Conservation (phyloP, 2,797 vertebrate genomes). For the Manis pentadactyla region DNA sequence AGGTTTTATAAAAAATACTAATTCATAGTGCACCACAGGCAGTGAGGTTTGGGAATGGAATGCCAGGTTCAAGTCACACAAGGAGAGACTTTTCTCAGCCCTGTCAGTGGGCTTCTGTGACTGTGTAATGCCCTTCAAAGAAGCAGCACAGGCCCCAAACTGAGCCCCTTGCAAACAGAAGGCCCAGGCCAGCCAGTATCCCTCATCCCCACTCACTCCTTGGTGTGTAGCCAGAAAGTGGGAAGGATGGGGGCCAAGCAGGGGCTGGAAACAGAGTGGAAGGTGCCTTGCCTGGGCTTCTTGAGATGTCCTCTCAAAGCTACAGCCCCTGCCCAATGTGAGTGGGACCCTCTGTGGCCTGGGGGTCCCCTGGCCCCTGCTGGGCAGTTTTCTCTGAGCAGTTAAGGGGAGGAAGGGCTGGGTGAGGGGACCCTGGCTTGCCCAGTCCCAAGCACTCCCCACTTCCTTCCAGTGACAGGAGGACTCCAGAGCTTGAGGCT, state of each 20-base stretch:
- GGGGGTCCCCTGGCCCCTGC: accelerated
- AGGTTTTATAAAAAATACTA: conserved; percentile 76
- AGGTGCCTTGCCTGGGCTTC: background rate
- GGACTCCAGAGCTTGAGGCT: background rate
- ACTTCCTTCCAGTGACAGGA: background rate
- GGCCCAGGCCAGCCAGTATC: accelerated
- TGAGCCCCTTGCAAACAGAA: background rate
- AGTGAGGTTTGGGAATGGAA: background rate
- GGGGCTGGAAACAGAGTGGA: background rate
- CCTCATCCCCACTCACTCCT: background rate
- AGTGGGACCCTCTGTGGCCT: background rate
- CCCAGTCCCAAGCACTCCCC: background rate
- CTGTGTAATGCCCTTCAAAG: background rate
- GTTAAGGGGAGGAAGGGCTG: background rate
- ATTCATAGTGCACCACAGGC: conserved; percentile 58
- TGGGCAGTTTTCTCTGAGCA: background rate
- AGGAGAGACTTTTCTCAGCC: background rate
- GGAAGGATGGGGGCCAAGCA: background rate
- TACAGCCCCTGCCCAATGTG: accelerated
- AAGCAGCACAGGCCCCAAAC: background rate
- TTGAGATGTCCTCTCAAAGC: background rate
- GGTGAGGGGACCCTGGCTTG: background rate
- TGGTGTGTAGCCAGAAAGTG: no score
- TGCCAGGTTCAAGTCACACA: accelerated
- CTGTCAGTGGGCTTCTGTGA: background rate